Percentiles rank a stretch among this genome's conserved stretches.
phyloP scores from a whole-genome alignment of 2,888 invertebrate genomes.

The Hypena proboscidalis region DNA sequence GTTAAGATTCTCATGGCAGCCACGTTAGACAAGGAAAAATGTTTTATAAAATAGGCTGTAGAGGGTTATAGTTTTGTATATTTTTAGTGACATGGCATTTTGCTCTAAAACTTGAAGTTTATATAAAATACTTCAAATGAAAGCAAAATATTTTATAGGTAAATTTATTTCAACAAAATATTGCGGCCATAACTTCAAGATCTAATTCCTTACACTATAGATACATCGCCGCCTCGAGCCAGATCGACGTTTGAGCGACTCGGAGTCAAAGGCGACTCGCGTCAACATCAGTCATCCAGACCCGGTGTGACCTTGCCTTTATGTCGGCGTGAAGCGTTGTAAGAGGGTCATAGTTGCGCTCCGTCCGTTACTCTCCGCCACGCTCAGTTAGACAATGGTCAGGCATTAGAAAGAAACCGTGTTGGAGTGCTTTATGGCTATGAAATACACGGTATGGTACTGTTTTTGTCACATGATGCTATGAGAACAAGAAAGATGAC shows the following conservation, averaged over 20 bases:
- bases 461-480: neutral
- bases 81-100: too few relatives aligned
- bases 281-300: slow-evolving; percentile 77
- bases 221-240: slow-evolving; percentile 54
- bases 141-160: too few relatives aligned
- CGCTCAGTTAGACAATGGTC: slow-evolving; percentile 42
- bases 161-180: too few relatives aligned
- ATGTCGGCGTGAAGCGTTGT: slow-evolving; percentile 51
- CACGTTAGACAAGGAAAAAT: too few relatives aligned
- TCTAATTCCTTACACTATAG: slow-evolving; percentile 54
- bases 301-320: slow-evolving; percentile 69
- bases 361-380: slow-evolving; percentile 36
- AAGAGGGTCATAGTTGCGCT: slow-evolving; percentile 48
- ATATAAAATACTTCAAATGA: too few relatives aligned
- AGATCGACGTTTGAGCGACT: slow-evolving; percentile 71
- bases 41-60: too few relatives aligned
- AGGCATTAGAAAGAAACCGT: slow-evolving; percentile 9
- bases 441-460: neutral
- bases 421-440: slow-evolving; percentile 7
- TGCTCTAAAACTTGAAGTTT: too few relatives aligned
- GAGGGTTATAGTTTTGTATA: too few relatives aligned
- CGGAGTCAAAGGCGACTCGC: slow-evolving; percentile 78
- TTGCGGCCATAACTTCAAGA: too few relatives aligned
- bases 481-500: neutral
- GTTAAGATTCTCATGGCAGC: too few relatives aligned